Base-by-base conservation (phyloP, 2,888 invertebrate genomes). In the Chamaedrilus cognettii region DNA sequence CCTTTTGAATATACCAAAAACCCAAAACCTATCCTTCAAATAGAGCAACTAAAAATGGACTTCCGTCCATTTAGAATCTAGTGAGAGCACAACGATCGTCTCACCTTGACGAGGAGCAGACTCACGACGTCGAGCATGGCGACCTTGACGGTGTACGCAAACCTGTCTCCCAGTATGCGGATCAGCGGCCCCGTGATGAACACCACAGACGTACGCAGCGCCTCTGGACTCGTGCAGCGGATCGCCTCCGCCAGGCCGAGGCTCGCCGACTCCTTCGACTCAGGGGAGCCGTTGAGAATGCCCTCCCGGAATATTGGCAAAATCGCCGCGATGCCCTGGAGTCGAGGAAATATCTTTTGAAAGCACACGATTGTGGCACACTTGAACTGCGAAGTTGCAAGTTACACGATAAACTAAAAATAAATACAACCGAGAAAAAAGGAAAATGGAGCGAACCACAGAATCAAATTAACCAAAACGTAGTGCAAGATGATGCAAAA, bases 181-280 rank as follows among this genome's bases (percentile, higher is more conserved):
- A 99, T 99, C 71, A 99, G 87, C 0, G 99, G 98, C 0, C 99
- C 99, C 3, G 98, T 98, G 77, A 99, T 94, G 82, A 95, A 93
- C 70, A 98, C 93, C 2, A 98, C 97, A 60, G 96, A 96, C 0
- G 96, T 93, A 83, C 96, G 95, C 66, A 98, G 86, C 3, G 96
- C 94, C 63, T 90, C 87, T 0, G 96, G 89, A 72, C 91, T 93
- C 4, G 96, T 95, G 68, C 93, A 85, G 78, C 87, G 88, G 79
- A 96, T 94, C 23, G 94, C 88, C 82, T 90, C 90, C 62, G 91
- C 91, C 76, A 98, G 86, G 72, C 96, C 96, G 80, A 93, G 90
- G 5, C 97, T 94, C 0, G 97, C 96, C 72, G 91, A 91, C 85
- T 97, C 98, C 83, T 98, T 98, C 81, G 94, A 90, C 74, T 98